Conservation (phyloP, 2,888 invertebrate genomes). For the Ormia ochracea region DNA sequence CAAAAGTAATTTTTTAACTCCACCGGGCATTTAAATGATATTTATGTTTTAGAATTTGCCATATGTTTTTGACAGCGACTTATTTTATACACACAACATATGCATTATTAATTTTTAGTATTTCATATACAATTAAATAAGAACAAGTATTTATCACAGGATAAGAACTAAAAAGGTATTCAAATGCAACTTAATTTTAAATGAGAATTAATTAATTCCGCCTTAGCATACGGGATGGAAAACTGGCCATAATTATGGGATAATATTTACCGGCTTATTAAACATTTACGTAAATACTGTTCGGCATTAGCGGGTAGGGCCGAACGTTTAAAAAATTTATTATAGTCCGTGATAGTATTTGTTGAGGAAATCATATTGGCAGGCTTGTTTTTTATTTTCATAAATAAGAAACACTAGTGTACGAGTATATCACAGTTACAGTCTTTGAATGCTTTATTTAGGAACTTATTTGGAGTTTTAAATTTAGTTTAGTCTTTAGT, state of each 20-base stretch:
- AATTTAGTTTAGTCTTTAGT: background rate
- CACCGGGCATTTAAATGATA: too few species aligned
- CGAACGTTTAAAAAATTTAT: slow-evolving; percentile 69
- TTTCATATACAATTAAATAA: too few species aligned
- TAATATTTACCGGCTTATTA: slow-evolving; percentile 69
- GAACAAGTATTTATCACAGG: too few species aligned
- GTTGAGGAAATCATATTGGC: slow-evolving; percentile 69
- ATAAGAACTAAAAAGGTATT: too few species aligned
- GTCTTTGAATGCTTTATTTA: background rate
- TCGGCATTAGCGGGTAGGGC: slow-evolving; percentile 72
- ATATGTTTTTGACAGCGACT: too few species aligned
- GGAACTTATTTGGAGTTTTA: slow-evolving; percentile 7
- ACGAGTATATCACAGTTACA: slow-evolving; percentile 44
- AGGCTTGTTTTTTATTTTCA: background rate
- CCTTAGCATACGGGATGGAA: too few species aligned
- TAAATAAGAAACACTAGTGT: background rate
- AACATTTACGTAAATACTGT: slow-evolving; percentile 69
- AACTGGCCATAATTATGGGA: background rate
- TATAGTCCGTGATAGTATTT: slow-evolving; percentile 68
- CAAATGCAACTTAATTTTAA: too few species aligned
- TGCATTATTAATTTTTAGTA: too few species aligned
- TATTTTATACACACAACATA: too few species aligned
- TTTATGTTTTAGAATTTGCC: too few species aligned
- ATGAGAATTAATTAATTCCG: too few species aligned
- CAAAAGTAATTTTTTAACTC: too few species aligned